Base-by-base conservation (phyloP, 2,797 vertebrate genomes). In the Myripristis jacobus region DNA sequence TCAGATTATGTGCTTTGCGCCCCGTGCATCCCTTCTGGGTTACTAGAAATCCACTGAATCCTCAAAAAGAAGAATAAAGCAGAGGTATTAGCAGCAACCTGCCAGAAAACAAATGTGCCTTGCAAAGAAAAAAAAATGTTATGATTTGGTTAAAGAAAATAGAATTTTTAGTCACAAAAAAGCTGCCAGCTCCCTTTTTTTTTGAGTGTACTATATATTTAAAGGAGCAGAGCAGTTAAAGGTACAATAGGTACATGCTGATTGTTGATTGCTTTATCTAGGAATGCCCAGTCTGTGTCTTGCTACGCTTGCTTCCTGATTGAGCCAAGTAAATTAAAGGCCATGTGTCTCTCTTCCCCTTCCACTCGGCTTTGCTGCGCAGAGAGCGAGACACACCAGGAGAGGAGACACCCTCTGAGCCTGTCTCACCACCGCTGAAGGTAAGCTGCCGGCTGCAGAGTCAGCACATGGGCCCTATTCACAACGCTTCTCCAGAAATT, bases 311-410 rank as follows among this genome's bases (percentile, higher is more conserved):
- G 21, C 64, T 89, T 91, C 82, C 85, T 92, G 80, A 76, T 83
- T 77, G 5, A 54, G n/a, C 85, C 65, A 53, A 89, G 70, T 85
- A 60, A 88, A 88, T 92, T 82, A 85, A 0, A 75, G 15, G 21
- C 56, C 76, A 63, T 50, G 82, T 66, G 78, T 56, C 38, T 53
- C 47, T 57, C 61, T 88, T 90, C 79, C 74, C 61, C 80, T 76
- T 88, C 78, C 78, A 83, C 34, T 79, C 19, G 66, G 3, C 1
- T 9, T 43, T 47, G 36, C 53, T 34, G 13, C 11, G 8, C 38
- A 53, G 56, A 22, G 54, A 31, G 27, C 44, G 53, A 22, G 57
- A 66, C 50, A 73, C 51, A 56, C 15, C 9, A 31, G 29, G 13
- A 62, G 24, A 65, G 29, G 57, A 74, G 46, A 69, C 76, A 36